A percentile compares a stretch with the other conserved stretches of the same genome.
phyloP scores from a whole-genome alignment of 2,797 vertebrate genomes.

The Anguilla pacifica region DNA sequence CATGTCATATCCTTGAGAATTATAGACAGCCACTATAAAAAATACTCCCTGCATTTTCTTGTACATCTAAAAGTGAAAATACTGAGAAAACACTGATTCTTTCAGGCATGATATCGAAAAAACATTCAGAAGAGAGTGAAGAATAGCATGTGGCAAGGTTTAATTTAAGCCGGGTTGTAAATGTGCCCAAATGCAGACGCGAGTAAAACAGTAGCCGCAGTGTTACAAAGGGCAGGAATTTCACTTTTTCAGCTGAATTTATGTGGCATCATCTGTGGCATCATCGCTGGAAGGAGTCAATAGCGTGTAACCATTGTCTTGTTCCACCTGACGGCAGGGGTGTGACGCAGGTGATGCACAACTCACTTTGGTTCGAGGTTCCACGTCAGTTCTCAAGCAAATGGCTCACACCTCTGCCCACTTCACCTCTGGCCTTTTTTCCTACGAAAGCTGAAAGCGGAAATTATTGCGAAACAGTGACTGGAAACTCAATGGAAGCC shows the following conservation, averaged over 20 bases:
- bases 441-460: neutral
- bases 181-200: neutral
- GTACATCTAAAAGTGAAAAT: neutral
- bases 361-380: neutral
- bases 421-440: neutral
- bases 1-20: neutral
- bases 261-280: neutral
- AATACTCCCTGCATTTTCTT: neutral
- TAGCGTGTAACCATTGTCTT: neutral
- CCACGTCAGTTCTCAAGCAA: neutral
- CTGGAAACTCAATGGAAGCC: neutral
- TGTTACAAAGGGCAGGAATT: neutral
- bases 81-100: neutral
- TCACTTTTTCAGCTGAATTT: neutral
- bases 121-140: neutral
- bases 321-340: neutral
- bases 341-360: neutral
- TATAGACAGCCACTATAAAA: neutral
- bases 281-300: neutral
- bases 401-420: neutral
- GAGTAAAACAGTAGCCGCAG: neutral
- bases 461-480: neutral
- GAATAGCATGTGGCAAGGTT: neutral
- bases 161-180: neutral
- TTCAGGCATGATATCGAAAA: neutral